A percentile compares a stretch with the other conserved stretches of the same genome.
These are phyloP conservation scores for Orycteropus afer DNA, from an alignment of 2,113 vertebrate species.

Conservation along the genomic window DNA sequence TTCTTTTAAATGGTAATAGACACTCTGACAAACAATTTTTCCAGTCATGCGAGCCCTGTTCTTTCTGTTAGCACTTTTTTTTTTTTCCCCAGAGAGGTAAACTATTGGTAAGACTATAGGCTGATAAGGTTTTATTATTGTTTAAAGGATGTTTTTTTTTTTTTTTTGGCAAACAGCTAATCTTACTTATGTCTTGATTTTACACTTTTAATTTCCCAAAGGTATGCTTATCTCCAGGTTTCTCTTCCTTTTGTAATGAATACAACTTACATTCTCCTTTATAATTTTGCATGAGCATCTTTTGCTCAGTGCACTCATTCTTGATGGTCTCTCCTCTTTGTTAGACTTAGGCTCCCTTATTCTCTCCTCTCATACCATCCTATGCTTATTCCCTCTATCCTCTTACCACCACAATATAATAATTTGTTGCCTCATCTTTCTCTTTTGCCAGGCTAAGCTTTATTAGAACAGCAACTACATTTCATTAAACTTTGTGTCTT, in stretches of 20 bases:
- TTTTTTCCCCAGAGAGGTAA: background rate
- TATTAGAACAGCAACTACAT: background rate
- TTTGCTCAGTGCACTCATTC: background rate
- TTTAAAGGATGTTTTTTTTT: background rate
- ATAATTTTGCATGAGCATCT: background rate
- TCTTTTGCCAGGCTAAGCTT: background rate
- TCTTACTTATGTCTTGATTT: constrained; percentile 12
- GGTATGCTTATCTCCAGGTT: background rate
- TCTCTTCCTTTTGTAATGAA: background rate
- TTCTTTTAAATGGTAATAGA: background rate
- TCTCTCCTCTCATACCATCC: background rate
- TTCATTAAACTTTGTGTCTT: background rate
- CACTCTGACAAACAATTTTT: background rate
- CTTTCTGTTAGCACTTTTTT: background rate
- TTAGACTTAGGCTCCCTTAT: background rate
- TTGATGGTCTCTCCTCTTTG: background rate
- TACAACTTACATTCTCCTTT: background rate
- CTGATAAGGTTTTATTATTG: background rate
- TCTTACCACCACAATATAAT: background rate
- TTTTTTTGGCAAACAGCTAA: background rate
- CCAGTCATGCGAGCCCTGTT: background rate
- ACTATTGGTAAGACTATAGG: background rate
- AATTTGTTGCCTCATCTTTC: background rate
- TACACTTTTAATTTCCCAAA: background rate
- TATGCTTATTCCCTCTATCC: background rate